Conservation (phyloP, 2,888 invertebrate genomes). For the Diaperis boleti region DNA sequence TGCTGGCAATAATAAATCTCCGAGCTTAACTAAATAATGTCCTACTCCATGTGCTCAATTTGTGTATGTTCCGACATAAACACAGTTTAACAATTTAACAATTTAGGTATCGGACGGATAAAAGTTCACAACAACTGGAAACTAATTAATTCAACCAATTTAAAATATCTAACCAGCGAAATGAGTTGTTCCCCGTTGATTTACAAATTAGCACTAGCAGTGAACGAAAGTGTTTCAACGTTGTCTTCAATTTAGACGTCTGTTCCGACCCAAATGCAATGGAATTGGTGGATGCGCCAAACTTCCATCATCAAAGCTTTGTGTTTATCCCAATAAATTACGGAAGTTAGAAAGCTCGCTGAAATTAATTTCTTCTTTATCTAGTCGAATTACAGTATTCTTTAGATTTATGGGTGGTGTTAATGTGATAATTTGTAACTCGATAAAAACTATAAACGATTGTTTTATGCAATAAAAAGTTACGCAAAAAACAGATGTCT, state of each 20-base stretch:
- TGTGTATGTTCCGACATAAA: no score
- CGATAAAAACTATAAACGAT: constrained; percentile 13
- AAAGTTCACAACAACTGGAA: no score
- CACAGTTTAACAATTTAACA: no score
- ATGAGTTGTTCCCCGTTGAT: no score
- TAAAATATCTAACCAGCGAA: no score
- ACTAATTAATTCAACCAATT: no score
- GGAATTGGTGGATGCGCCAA: constrained; percentile 35
- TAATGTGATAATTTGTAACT: constrained; percentile 23
- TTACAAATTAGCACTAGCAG: no score
- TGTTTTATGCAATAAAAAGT: constrained; percentile 18
- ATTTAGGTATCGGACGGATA: no score
- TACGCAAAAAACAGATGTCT: constrained; percentile 23
- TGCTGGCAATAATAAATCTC: no score
- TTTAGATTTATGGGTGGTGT: constrained; percentile 28
- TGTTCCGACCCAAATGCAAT: constrained; percentile 7
- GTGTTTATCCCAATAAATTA: constrained; percentile 34
- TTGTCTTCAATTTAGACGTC: background rate
- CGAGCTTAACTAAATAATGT: no score
- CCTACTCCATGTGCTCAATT: no score
- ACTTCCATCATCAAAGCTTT: constrained; percentile 34
- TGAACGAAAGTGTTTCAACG: background rate
- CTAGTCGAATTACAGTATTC: constrained; percentile 17
- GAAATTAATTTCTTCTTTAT: constrained; percentile 33
- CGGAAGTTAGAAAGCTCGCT: constrained; percentile 26